Conservation (phyloP, 2,888 invertebrate genomes). For the Colostygia pectinataria region DNA sequence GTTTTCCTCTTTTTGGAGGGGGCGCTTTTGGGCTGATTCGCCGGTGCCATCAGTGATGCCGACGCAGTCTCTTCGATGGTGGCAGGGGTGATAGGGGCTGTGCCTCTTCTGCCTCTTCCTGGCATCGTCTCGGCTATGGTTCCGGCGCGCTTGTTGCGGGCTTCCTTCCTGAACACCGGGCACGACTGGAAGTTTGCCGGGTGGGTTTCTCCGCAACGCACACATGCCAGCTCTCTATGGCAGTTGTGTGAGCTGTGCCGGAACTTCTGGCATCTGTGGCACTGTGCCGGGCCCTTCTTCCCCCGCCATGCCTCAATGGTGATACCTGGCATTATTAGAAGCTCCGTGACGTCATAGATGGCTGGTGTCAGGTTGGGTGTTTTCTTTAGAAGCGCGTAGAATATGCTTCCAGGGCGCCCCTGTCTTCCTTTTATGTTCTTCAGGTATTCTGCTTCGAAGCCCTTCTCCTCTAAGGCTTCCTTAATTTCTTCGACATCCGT, state of each 20-base stretch:
- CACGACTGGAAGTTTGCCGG: constrained; percentile 26
- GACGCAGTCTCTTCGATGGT: background rate
- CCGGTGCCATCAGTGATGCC: background rate
- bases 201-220: constrained; percentile 24
- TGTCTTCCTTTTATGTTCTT: constrained; percentile 6
- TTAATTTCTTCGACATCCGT: background rate
- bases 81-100: background rate
- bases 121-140: constrained; percentile 6
- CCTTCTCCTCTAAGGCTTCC: background rate
- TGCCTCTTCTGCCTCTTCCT: background rate
- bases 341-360: constrained; percentile 24
- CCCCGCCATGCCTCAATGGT: background rate
- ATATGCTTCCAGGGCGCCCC: constrained; percentile 25
- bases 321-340: constrained; percentile 35
- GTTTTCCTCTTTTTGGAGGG: no score
- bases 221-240: constrained; percentile 25
- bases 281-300: no score
- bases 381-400: constrained; percentile 20
- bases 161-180: constrained; percentile 16
- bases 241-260: constrained; percentile 31
- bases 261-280: no score
- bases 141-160: constrained; percentile 18
- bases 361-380: constrained; percentile 17
- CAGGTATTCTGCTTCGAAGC: constrained; percentile 1
- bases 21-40: background rate